Evolutionary conservation across 2,113 vertebrate species (phyloP), one percentile per base, ranked within the genome.

Genomic region (Scatophagus argus): DNA sequence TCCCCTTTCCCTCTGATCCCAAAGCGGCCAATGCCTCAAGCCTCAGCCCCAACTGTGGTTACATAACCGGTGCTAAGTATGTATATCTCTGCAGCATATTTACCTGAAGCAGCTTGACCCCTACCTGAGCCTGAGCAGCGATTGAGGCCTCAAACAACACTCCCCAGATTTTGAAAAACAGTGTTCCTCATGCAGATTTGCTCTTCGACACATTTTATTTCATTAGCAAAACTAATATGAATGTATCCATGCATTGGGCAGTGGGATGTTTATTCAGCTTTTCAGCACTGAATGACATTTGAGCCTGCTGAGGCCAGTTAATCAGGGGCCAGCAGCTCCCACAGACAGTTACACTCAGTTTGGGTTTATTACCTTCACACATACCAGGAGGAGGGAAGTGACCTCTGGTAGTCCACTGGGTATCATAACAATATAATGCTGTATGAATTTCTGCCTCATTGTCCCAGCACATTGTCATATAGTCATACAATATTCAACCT

Each of bases 191-290:
- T 51, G 56, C 56, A 21, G n/a, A 43, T 56, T 64, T 41, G 41
- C 43, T 68, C 64, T 76, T 23, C 29, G 55, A 74, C 38, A 39
- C 52, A 46, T 85, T 83, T 86, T 62, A 60, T 85, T 84, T 79
- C 12, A 71, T 85, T 64, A 76, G 49, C 80, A 76, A 73, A 51
- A 79, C 21, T 36, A 80, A 73, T 76, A 46, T 6, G 36, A 70
- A 64, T 4, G 36, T 46, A 65, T 77, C n/a, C 63, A 52, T 2
- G 52, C n/a, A 10, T 10, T 44, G 36, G 12, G 39, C 64, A 14
- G 16, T 31, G 58, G 81, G 68, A 62, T 81, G 81, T 92, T 91
- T 89, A 44, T 81, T 87, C 84, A 86, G 84, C 84, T 88, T 90
- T 80, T 77, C 36, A 1, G 60, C n/a, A 29, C 8, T 85, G 36